A percentile compares a stretch with the other conserved stretches of the same genome.
These are phyloP conservation scores for Trileptium ribeirensis DNA, from an alignment of 2,888 invertebrate species.

Conservation along the genomic window DNA sequence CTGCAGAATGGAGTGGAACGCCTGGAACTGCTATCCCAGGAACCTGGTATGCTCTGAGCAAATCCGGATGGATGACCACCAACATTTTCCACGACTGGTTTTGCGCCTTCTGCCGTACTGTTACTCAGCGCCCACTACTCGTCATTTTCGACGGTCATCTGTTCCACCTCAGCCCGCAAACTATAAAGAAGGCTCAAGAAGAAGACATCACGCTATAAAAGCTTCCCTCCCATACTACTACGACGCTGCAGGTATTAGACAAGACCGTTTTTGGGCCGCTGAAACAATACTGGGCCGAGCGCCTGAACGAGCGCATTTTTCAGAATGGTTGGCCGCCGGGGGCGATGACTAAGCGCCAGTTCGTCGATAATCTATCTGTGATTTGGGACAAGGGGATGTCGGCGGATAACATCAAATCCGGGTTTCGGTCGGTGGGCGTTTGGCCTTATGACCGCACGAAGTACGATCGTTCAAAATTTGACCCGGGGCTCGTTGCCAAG, in stretches of 20 bases:
- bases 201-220: too few species aligned
- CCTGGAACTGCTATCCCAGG: too few species aligned
- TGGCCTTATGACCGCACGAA: not conserved
- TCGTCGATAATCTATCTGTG: too few species aligned
- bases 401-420: not conserved
- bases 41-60: constrained; percentile 1
- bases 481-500: not conserved
- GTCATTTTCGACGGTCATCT: constrained; percentile 1
- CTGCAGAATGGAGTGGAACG: too few species aligned
- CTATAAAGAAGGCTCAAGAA: too few species aligned
- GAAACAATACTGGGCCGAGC: too few species aligned
- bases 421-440: not conserved
- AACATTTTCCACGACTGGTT: too few species aligned
- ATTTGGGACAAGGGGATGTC: not conserved
- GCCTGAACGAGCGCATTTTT: too few species aligned
- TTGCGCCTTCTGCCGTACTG: too few species aligned
- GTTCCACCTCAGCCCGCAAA: not conserved
- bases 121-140: too few species aligned
- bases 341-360: not conserved
- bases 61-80: too few species aligned
- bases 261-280: constrained; percentile 1
- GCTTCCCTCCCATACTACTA: too few species aligned
- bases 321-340: not conserved
- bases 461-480: not conserved
- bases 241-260: not conserved